Conservation (phyloP, 2,797 vertebrate species). For the Alfaro cultratus region DNA sequence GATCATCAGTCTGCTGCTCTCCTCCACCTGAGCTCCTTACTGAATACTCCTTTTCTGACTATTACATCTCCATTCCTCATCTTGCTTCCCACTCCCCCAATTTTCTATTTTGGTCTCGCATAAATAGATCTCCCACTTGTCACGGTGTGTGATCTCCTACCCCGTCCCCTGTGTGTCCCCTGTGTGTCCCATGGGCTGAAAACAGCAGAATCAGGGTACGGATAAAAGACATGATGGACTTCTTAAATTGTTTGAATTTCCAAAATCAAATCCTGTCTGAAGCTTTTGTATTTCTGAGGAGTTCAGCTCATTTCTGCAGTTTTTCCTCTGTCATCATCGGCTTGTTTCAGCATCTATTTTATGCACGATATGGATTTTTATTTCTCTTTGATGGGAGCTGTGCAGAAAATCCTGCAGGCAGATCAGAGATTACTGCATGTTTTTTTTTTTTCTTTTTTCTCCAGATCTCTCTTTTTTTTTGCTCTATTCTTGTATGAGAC, state of each 20-base stretch:
- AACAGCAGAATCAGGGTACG: slow-evolving; percentile 22
- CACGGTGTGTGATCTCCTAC: slow-evolving; percentile 5
- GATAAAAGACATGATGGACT: neutral
- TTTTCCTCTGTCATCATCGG: neutral
- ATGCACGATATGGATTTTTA: neutral
- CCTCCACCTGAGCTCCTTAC: slow-evolving; percentile 7
- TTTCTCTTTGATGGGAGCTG: neutral
- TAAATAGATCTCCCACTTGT: slow-evolving; percentile 44
- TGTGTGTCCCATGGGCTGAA: slow-evolving; percentile 61
- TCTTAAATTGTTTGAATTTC: neutral
- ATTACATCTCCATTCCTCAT: slow-evolving; percentile 27
- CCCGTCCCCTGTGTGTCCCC: slow-evolving; percentile 43
- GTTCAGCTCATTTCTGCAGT: neutral
- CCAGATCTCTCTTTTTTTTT: neutral
- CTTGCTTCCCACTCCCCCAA: slow-evolving; percentile 22
- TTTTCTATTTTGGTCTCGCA: slow-evolving; percentile 58
- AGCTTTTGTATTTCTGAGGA: neutral
- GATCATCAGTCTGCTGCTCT: slow-evolving; percentile 16
- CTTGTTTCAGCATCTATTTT: neutral
- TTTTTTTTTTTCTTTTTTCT: neutral
- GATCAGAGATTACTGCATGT: neutral
- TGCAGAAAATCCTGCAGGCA: neutral
- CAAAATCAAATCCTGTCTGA: slow-evolving; percentile 1
- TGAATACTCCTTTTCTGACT: slow-evolving; percentile 27
- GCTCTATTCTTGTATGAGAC: neutral